A percentile compares a stretch with the other conserved stretches of the same genome.
Evolutionary conservation across 2,797 vertebrate species (phyloP).

Genomic region (Artibeus lituratus): DNA sequence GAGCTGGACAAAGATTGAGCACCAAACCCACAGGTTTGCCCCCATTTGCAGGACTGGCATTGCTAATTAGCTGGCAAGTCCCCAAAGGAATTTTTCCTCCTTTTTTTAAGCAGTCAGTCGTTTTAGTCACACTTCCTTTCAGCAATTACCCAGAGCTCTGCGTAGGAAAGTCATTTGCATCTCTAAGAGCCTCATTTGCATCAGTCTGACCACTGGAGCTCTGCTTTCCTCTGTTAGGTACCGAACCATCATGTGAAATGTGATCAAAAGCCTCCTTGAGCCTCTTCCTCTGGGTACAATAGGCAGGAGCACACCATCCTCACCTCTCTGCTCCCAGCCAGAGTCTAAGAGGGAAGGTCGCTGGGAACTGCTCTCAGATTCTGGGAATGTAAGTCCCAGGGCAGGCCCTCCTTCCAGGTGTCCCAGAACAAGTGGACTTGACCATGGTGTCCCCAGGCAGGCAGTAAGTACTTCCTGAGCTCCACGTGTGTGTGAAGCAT

Average conservation of each 20-base stretch:
- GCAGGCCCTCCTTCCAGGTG: not conserved
- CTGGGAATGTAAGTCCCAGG: not conserved
- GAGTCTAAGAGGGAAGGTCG: not conserved
- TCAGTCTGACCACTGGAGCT: not conserved
- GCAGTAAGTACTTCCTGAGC: not conserved
- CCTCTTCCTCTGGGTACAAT: not conserved
- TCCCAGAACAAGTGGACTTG: not conserved
- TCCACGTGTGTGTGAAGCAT: not conserved
- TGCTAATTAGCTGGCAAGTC: not conserved
- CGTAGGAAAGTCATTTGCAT: conserved; percentile 56
- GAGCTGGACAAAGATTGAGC: not conserved
- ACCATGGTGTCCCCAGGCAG: not conserved
- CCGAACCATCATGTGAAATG: not conserved
- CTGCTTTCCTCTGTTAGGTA: not conserved
- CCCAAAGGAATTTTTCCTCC: not conserved
- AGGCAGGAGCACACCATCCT: not conserved
- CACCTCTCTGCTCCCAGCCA: not conserved
- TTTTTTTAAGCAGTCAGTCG: not conserved
- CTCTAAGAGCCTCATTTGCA: conserved; percentile 56
- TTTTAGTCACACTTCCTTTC: conserved; percentile 46
- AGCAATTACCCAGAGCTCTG: conserved; percentile 9
- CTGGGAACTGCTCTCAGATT: not conserved
- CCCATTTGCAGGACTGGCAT: not conserved
- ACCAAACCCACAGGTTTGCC: not conserved
- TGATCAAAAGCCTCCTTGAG: not conserved